Percentiles rank a stretch among this genome's conserved stretches.
These are phyloP conservation scores for Tetrao urogallus DNA, from an alignment of 2,113 vertebrate genomes.

Conservation along the genomic window DNA sequence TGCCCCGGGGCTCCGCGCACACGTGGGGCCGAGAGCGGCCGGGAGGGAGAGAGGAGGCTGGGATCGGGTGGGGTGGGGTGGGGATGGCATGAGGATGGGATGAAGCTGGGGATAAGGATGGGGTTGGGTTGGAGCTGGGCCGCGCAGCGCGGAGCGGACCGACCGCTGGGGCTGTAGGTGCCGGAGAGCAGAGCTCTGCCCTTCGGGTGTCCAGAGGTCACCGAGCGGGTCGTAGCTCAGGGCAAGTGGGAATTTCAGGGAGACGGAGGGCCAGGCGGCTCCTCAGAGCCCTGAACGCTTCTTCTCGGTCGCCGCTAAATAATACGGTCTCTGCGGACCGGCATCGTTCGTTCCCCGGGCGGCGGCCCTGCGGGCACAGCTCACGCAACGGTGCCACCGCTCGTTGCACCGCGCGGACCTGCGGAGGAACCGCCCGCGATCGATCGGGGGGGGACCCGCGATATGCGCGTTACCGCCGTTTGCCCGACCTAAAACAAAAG, in stretches of 20 bases:
- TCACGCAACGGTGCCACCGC: neutral
- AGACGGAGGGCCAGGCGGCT: neutral
- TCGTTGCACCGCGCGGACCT: neutral
- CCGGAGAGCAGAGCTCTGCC: neutral
- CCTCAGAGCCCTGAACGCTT: neutral
- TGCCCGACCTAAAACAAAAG: neutral
- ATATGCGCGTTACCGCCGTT: neutral
- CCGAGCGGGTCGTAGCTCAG: conserved; percentile 9
- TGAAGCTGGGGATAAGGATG: neutral
- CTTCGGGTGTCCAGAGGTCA: conserved; percentile 41
- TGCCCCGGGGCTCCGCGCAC: neutral
- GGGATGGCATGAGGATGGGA: neutral
- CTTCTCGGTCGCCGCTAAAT: neutral
- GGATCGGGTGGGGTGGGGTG: neutral
- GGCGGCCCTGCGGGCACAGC: neutral
- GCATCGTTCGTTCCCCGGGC: neutral
- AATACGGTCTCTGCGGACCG: neutral
- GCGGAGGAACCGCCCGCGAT: neutral
- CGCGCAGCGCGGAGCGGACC: neutral
- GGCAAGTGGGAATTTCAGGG: conserved; percentile 28
- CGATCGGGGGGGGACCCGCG: neutral
- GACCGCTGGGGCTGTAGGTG: neutral
- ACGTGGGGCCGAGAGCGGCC: neutral
- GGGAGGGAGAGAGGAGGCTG: neutral
- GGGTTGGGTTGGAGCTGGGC: neutral